A percentile compares a stretch with the other conserved stretches of the same genome.
These are phyloP conservation scores for Planococcus citri DNA, from an alignment of 1,140 invertebrate species.

Conservation along the genomic window DNA sequence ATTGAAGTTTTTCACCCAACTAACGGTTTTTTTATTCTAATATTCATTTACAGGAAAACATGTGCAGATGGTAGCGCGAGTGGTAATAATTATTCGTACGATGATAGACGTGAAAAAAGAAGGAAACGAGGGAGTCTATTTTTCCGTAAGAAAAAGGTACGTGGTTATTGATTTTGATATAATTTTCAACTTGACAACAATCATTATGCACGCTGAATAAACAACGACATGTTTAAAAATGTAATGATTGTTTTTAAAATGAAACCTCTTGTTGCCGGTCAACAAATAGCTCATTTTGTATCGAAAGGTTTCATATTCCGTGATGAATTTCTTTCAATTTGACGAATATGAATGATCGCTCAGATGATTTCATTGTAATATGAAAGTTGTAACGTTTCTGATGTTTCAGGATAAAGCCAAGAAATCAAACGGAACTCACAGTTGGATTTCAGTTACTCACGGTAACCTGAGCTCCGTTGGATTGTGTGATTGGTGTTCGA, in stretches of 20 bases:
- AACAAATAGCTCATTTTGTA: too few relatives aligned
- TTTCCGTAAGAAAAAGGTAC: constrained; percentile 59
- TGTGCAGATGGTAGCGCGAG: not conserved
- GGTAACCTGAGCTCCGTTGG: constrained; percentile 42
- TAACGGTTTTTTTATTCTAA: too few relatives aligned
- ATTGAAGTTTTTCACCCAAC: too few relatives aligned
- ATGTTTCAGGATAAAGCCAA: constrained; percentile 50
- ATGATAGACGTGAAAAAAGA: constrained; percentile 66
- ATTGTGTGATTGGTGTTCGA: constrained; percentile 69
- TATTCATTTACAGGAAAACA: not conserved
- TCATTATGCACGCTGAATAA: too few relatives aligned
- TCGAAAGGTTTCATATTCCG: too few relatives aligned
- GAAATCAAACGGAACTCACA: constrained; percentile 44
- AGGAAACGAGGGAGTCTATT: constrained; percentile 76
- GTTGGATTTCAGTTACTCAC: constrained; percentile 60
- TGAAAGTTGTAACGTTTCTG: too few relatives aligned
- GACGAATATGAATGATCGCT: too few relatives aligned
- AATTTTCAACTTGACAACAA: constrained; percentile 37
- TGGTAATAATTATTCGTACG: constrained; percentile 40
- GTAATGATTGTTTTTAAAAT: too few relatives aligned
- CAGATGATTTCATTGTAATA: too few relatives aligned
- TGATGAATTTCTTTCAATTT: too few relatives aligned
- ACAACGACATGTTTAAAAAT: too few relatives aligned
- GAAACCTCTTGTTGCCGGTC: too few relatives aligned
- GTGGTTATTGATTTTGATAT: not conserved